Base-by-base conservation (phyloP, 1,140 invertebrate species). In the Elysia chlorotica region DNA sequence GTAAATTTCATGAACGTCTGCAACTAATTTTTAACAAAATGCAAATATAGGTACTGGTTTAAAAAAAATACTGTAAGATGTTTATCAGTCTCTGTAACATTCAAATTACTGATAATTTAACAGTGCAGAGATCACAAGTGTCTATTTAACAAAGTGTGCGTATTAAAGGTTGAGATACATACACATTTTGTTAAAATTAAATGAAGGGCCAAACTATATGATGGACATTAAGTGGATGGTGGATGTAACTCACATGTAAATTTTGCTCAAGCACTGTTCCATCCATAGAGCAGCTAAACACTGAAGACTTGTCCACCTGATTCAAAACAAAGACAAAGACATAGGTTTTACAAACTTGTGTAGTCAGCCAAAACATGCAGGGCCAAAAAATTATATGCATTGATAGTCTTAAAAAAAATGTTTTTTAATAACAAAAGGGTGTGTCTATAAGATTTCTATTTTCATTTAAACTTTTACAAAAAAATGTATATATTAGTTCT, bases 281-380 rank as follows among this genome's bases (percentile, higher is more conserved):
- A 61, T 81, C 80, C 14, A 77, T 78, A 57, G 80, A 81, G 30
- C 80, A 78, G 76, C 80, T 81, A 61, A 74, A 76, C 25, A 81
- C 74, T 23, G 75, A 28, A 38, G 76, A 69, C 33, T 70, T 75
- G 56, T 65, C 57, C 23, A 79, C 76, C 78, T 81, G 57, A 28
- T 48, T 48, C 10, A 48, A 48, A 14, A 48, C n/a, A 48, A 10
- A 48, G n/a, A 48, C 41, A 48, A 48, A 48, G 10, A 48, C 10
- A 48, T n/a, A 48, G 41, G 41, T 48, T 14, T n/a, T 14, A n/a
- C n/a, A n/a, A n/a, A n/a, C n/a, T n/a, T n/a, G n/a, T n/a, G n/a
- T n/a, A n/a, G n/a, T n/a, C n/a, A n/a, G n/a, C n/a, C n/a, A n/a
- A n/a, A n/a, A n/a, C n/a, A n/a, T n/a, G n/a, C n/a, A n/a, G n/a